Evolutionary conservation across 2,797 vertebrate species (phyloP).

Genomic region (Threskiornis aethiopicus): DNA sequence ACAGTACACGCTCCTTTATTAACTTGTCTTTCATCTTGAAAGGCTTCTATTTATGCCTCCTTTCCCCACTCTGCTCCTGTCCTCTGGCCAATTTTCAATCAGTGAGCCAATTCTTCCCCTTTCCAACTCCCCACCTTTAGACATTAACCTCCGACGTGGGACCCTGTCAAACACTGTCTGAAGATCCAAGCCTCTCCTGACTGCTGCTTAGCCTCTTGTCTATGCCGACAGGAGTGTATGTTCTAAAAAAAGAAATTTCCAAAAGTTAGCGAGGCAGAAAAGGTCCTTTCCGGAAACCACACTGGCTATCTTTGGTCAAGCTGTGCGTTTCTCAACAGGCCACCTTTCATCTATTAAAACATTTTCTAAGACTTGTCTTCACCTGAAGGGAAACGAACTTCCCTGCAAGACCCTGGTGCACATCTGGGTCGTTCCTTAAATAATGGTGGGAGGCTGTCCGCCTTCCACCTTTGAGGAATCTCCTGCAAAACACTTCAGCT

Average conservation of each 20-base stretch:
- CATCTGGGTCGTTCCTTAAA: constrained; percentile 63
- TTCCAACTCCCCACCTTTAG: constrained; percentile 68
- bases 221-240: constrained; percentile 57
- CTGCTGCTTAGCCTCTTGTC: constrained; percentile 66
- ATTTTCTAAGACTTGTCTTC: constrained; percentile 70
- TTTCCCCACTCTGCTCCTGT: constrained; percentile 64
- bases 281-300: constrained; percentile 70
- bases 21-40: constrained; percentile 70
- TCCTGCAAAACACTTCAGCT: constrained; percentile 63
- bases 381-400: constrained; percentile 72
- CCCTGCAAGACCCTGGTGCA: constrained; percentile 64
- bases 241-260: constrained; percentile 69
- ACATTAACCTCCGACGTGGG: constrained; percentile 59
- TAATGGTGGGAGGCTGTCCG: constrained; percentile 67
- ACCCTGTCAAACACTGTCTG: constrained; percentile 60
- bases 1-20: constrained; percentile 66
- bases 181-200: constrained; percentile 69
- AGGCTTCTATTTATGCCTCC: constrained; percentile 63
- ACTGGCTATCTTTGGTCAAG: constrained; percentile 72
- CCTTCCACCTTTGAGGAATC: constrained; percentile 71
- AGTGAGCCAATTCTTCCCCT: constrained; percentile 64
- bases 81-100: constrained; percentile 69
- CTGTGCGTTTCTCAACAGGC: constrained; percentile 73
- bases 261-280: constrained; percentile 73
- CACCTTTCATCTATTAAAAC: constrained; percentile 73